Conservation (phyloP, 2,797 vertebrate species). For the Vireo griseus region DNA sequence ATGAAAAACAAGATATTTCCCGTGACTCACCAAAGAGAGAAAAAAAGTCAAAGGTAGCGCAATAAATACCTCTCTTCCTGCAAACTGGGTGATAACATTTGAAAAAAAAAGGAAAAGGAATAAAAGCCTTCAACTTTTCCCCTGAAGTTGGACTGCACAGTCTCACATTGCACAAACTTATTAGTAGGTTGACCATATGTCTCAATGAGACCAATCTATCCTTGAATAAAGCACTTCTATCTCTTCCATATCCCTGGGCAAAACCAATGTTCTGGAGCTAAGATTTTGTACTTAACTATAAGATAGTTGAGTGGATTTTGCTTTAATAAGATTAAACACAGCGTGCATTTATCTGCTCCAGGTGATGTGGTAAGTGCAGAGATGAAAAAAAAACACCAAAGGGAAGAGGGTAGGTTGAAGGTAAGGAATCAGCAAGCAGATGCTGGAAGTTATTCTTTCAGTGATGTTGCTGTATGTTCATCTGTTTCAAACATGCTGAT, state of each 20-base stretch:
- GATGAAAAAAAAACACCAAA: neutral
- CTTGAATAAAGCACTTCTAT: conserved; percentile 20
- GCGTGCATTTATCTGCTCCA: conserved; percentile 54
- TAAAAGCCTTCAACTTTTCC: neutral
- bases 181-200: neutral
- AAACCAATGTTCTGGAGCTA: conserved; percentile 44
- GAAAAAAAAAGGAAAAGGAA: neutral
- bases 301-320: conserved; percentile 62
- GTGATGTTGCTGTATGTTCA: neutral
- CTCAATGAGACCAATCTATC: neutral
- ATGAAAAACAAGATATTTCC: neutral
- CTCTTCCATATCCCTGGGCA: conserved; percentile 35
- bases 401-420: neutral
- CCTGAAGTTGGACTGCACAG: neutral
- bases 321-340: conserved; percentile 60
- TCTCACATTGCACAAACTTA: neutral
- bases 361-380: conserved; percentile 4
- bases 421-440: neutral
- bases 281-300: conserved; percentile 52
- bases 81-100: neutral
- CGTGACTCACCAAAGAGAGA: neutral
- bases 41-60: neutral
- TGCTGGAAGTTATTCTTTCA: neutral
- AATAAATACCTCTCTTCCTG: neutral
- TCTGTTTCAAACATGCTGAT: neutral